Evolutionary conservation across 2,113 vertebrate genomes (phyloP).

Genomic region (Larimichthys crocea): DNA sequence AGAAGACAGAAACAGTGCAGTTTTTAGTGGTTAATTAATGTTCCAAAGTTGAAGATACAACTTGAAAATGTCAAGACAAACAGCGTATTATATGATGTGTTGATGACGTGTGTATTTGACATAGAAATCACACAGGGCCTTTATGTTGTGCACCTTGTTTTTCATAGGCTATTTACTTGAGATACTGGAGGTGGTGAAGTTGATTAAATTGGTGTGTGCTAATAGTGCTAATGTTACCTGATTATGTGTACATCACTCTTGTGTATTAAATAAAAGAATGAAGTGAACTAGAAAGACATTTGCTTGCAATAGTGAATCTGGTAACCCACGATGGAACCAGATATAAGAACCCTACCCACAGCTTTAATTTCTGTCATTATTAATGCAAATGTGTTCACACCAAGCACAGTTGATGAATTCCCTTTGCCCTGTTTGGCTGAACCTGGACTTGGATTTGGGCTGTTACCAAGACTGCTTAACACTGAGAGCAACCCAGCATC

Average conservation of each 20-base stretch:
- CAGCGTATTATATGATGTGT: neutral
- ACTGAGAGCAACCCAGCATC: conserved; percentile 28
- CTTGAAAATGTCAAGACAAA: neutral
- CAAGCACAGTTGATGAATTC: conserved; percentile 30
- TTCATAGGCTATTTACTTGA: neutral
- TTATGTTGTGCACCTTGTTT: neutral
- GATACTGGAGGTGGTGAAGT: neutral
- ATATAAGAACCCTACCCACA: neutral
- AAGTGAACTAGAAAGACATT: neutral
- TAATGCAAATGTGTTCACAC: neutral
- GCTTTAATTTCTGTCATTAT: neutral
- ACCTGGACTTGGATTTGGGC: conserved; percentile 33
- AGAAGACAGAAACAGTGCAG: neutral
- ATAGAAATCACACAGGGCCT: neutral
- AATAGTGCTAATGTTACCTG: neutral
- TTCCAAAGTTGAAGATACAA: neutral
- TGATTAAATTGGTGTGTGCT: no score
- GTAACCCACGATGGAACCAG: neutral
- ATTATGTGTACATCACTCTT: neutral
- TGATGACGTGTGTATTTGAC: neutral
- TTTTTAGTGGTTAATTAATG: neutral
- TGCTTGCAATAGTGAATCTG: neutral
- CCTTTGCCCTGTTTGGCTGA: conserved; percentile 16
- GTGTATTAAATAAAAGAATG: neutral
- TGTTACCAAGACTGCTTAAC: conserved; percentile 18